Conservation (phyloP, 2,888 invertebrate species). For the Lasius fuliginosus region DNA sequence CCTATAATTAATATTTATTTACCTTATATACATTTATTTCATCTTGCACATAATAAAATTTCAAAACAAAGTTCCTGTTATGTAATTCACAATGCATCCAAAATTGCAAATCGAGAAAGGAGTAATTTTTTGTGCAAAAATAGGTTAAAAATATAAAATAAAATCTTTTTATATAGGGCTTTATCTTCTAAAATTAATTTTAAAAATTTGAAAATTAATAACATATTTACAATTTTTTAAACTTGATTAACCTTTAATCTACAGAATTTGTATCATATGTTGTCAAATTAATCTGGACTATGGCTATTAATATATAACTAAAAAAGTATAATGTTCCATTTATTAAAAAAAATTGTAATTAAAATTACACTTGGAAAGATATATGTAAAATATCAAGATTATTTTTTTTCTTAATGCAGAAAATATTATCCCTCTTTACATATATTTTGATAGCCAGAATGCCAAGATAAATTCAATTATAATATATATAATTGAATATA, state of each 20-base stretch:
- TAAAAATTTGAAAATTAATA: not conserved
- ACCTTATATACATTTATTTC: slow-evolving; percentile 19
- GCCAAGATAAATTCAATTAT: not conserved
- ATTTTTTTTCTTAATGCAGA: too few relatives aligned
- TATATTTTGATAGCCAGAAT: not conserved
- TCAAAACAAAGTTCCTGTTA: not conserved
- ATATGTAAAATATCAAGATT: too few relatives aligned
- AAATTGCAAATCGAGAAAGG: not conserved
- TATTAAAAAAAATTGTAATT: too few relatives aligned
- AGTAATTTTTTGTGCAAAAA: not conserved
- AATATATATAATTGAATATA: too few relatives aligned
- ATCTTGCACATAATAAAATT: not conserved
- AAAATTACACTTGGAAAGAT: too few relatives aligned
- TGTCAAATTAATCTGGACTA: not conserved
- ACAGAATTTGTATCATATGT: not conserved
- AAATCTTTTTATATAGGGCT: not conserved
- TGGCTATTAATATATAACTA: not conserved
- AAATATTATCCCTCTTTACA: not conserved
- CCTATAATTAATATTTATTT: slow-evolving; percentile 86
- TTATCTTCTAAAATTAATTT: not conserved
- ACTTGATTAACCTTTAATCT: too few relatives aligned
- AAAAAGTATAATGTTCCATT: too few relatives aligned
- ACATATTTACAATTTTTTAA: not conserved
- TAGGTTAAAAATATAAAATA: not conserved
- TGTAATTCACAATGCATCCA: not conserved